A percentile compares a stretch with the other conserved stretches of the same genome.
phyloP scores from a whole-genome alignment of 2,797 vertebrate genomes.

The Aselliscus stoliczkanus region DNA sequence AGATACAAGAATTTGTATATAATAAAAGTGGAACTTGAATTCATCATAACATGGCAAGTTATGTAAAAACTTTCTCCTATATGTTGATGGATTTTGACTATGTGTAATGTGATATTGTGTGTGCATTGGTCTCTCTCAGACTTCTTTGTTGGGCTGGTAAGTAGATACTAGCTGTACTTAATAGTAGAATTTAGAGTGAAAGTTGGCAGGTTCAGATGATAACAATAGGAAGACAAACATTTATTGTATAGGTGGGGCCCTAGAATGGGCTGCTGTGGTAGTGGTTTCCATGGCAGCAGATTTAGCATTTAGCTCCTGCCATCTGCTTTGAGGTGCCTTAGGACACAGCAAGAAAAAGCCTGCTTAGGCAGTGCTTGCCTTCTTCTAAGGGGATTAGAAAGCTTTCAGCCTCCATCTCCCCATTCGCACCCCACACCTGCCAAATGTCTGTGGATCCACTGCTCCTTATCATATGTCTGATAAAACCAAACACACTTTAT shows the following conservation, averaged over 20 bases:
- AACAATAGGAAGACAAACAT: slow-evolving; percentile 5
- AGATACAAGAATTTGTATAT: background rate
- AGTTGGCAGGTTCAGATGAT: background rate
- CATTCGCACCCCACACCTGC: background rate
- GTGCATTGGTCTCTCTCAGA: background rate
- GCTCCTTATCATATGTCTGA: background rate
- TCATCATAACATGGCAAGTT: background rate
- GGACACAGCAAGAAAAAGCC: slow-evolving; percentile 36
- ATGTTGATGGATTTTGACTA: background rate
- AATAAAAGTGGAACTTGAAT: background rate
- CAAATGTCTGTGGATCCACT: background rate
- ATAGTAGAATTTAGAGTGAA: background rate
- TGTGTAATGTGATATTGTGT: background rate
- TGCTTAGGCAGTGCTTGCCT: background rate
- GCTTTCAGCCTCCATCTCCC: background rate
- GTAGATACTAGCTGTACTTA: background rate
- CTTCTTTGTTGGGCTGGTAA: background rate
- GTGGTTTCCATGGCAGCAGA: slow-evolving; percentile 59
- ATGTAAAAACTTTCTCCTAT: background rate
- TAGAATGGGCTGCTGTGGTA: background rate
- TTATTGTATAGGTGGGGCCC: slow-evolving; percentile 29
- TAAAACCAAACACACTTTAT: background rate
- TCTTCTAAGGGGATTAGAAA: background rate
- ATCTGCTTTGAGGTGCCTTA: slow-evolving; percentile 57
- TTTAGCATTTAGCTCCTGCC: slow-evolving; percentile 43